Evolutionary conservation across 2,113 vertebrate species (phyloP).

Genomic region (Rhineura floridana): DNA sequence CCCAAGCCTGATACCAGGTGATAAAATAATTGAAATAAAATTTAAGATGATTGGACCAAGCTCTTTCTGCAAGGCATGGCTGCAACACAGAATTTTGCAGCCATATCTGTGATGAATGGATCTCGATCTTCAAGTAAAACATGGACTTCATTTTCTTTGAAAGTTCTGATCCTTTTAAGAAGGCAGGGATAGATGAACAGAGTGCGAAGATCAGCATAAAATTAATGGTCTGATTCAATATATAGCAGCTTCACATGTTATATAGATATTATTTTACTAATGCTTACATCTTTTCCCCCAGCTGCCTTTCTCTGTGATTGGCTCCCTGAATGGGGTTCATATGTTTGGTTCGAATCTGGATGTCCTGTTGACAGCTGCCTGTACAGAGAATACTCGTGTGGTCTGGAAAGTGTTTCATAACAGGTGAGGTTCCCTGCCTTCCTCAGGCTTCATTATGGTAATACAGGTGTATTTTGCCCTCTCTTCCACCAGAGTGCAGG

Average conservation of each 20-base stretch:
- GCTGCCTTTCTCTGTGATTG: constrained; percentile 90
- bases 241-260: not conserved
- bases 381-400: constrained; percentile 82
- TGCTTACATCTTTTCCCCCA: constrained; percentile 14
- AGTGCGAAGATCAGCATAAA: no score
- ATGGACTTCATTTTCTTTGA: no score
- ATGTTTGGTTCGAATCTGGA: constrained; percentile 90
- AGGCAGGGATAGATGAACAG: no score
- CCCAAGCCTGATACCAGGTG: no score
- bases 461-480: not conserved
- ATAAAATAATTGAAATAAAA: no score
- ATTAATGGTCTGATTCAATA: not conserved
- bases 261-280: not conserved
- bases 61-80: no score
- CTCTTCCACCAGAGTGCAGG: not conserved
- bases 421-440: constrained; percentile 57
- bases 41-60: no score
- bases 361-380: constrained; percentile 77
- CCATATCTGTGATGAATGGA: no score
- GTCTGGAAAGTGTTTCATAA: constrained; percentile 89
- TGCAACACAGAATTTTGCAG: no score
- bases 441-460: not conserved
- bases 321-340: constrained; percentile 91
- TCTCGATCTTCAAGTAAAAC: no score
- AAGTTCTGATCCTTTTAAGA: no score